Evolutionary conservation across 2,113 vertebrate genomes (phyloP).

Genomic region (Garra rufa): DNA sequence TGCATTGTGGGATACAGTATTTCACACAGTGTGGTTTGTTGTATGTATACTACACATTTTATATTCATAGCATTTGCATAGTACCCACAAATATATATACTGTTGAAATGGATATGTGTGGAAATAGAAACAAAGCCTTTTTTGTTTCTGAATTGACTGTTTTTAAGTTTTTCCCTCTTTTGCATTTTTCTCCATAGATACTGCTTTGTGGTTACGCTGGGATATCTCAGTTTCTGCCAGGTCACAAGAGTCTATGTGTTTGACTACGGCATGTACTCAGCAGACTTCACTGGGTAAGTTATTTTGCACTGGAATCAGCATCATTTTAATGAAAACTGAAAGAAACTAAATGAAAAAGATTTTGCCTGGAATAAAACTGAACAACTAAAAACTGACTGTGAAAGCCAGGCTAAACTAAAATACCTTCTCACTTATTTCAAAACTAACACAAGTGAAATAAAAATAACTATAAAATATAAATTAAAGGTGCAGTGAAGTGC

Average conservation of each 20-base stretch:
- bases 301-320: not conserved
- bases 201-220: constrained; percentile 95
- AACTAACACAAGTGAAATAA: not conserved
- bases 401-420: not conserved
- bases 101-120: constrained; percentile 1
- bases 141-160: not conserved
- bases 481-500: too few species aligned
- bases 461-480: not conserved
- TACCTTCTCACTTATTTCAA: not conserved
- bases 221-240: constrained; percentile 97
- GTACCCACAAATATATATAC: not conserved
- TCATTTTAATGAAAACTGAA: not conserved
- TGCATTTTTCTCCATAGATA: constrained; percentile 80
- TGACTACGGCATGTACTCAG: constrained; percentile 98
- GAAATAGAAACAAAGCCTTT: not conserved
- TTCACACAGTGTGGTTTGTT: not conserved
- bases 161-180: not conserved
- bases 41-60: not conserved
- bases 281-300: constrained; percentile 98
- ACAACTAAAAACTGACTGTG: not conserved
- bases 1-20: not conserved
- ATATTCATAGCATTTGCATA: not conserved
- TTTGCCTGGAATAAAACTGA: not conserved
- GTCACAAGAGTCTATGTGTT: constrained; percentile 97
- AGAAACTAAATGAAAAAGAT: not conserved